Conservation (phyloP, 2,113 vertebrate genomes). For the Corythornis cristatus region DNA sequence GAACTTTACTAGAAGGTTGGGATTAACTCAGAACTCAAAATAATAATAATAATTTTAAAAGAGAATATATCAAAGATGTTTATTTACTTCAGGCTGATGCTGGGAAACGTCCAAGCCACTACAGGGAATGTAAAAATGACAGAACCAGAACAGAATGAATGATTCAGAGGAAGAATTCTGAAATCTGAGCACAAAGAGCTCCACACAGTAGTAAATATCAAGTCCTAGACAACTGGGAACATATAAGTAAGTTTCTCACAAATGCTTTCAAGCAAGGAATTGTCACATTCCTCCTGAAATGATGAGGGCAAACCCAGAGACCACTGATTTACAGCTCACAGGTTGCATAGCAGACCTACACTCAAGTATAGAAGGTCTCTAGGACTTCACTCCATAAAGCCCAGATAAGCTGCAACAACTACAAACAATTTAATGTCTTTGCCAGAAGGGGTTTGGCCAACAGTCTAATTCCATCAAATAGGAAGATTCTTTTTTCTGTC, state of each 20-base stretch:
- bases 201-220: background rate
- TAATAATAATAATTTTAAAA: background rate
- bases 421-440: background rate
- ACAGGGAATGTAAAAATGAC: background rate
- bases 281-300: background rate
- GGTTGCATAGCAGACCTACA: background rate
- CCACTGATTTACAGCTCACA: background rate
- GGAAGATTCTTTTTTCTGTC: background rate
- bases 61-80: background rate
- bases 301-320: fast-evolving
- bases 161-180: background rate
- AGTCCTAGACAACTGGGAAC: too few species aligned
- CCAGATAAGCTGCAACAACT: background rate
- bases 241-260: background rate
- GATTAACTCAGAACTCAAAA: background rate
- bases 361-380: background rate
- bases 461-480: background rate
- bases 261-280: background rate
- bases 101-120: background rate
- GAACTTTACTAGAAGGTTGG: background rate
- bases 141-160: background rate
- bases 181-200: background rate
- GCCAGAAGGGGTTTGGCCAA: background rate
- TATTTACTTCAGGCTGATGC: background rate
- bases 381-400: background rate